phyloP scores from a whole-genome alignment of 2,888 invertebrate genomes.

The Tryphoninae sp. region DNA sequence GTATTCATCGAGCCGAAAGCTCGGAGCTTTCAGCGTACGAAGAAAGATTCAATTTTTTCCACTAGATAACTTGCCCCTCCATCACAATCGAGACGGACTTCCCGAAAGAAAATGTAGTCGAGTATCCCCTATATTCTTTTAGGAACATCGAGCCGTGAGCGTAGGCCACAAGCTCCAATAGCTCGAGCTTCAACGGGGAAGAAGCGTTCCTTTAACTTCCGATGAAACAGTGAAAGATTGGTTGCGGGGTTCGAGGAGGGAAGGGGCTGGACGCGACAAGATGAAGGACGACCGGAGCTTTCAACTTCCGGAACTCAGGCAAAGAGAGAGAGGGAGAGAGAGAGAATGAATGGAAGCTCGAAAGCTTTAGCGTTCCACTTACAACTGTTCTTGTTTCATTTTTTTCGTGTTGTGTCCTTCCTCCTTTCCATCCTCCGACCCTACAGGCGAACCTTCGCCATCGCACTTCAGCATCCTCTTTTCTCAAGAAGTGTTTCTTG shows the following conservation, averaged over 20 bases:
- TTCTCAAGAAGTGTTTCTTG: not conserved
- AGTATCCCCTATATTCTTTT: not conserved
- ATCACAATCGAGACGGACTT: slow-evolving; percentile 2
- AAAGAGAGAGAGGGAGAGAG: slow-evolving; percentile 40
- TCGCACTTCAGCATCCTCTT: not conserved
- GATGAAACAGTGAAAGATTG: slow-evolving; percentile 51
- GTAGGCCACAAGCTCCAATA: no score
- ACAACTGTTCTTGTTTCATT: slow-evolving; percentile 49
- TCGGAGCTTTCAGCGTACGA: no score
- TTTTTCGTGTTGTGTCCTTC: slow-evolving; percentile 44
- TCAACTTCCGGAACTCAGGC: slow-evolving; percentile 33
- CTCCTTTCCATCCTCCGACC: slow-evolving; percentile 26
- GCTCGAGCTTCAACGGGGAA: not conserved
- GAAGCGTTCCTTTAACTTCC: not conserved
- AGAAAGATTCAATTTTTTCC: no score
- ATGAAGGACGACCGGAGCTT: slow-evolving; percentile 61
- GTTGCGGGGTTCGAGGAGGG: slow-evolving; percentile 28
- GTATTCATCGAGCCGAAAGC: no score
- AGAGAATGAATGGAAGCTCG: slow-evolving; percentile 30
- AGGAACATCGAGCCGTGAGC: no score
- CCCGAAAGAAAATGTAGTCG: slow-evolving; percentile 23
- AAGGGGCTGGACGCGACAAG: slow-evolving; percentile 45
- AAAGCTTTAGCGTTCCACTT: slow-evolving; percentile 49
- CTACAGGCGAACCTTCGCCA: slow-evolving; percentile 7
- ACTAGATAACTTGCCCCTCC: not conserved